Percentiles rank a stretch among this genome's conserved stretches.
phyloP scores from a whole-genome alignment of 2,888 invertebrate species.

The Pinctada fucata region DNA sequence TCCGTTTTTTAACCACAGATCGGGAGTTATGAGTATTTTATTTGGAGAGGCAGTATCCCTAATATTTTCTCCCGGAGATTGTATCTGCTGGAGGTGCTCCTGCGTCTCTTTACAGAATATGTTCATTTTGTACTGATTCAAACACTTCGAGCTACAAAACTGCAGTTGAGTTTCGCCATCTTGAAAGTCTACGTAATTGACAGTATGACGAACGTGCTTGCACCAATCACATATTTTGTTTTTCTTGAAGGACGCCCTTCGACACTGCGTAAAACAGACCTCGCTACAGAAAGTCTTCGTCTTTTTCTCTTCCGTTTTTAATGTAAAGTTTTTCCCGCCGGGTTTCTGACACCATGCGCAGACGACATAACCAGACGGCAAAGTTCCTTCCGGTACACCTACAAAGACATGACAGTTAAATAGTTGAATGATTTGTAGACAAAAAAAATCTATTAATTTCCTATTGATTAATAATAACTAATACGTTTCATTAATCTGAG shows the following conservation, averaged over 20 bases:
- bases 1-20: conserved; percentile 86
- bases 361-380: conserved; percentile 60
- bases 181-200: conserved; percentile 93
- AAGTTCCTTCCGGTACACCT: conserved; percentile 45
- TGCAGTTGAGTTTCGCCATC: conserved; percentile 94
- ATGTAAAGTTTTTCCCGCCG: conserved; percentile 73
- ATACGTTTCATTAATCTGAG: too few species aligned
- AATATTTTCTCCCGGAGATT: conserved; percentile 31
- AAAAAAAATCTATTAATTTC: too few species aligned
- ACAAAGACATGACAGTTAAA: neutral
- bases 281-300: conserved; percentile 86
- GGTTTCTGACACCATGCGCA: conserved; percentile 77
- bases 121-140: conserved; percentile 98
- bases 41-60: conserved; percentile 43
- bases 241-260: conserved; percentile 92
- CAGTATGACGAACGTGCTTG: conserved; percentile 91
- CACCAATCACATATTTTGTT: conserved; percentile 96
- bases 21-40: conserved; percentile 88
- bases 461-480: too few species aligned
- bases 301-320: conserved; percentile 67
- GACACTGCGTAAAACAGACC: conserved; percentile 92
- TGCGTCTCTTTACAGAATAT: conserved; percentile 96
- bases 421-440: too few species aligned
- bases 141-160: conserved; percentile 92
- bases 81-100: conserved; percentile 88